Base-by-base conservation (phyloP, 2,888 invertebrate genomes). In the Drosophila austrosaltans region DNA sequence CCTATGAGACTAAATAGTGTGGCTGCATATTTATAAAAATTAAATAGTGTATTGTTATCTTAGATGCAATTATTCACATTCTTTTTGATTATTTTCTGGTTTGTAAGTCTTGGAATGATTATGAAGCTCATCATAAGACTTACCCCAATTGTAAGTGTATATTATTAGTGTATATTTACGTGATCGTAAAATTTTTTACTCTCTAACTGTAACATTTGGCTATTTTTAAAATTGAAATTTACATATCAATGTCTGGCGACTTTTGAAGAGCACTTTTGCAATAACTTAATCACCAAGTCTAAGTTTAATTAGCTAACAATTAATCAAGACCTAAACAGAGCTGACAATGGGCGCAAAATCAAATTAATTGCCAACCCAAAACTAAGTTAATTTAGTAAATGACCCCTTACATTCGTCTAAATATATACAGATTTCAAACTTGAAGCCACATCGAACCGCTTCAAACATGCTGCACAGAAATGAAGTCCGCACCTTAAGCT, bases 211-310 rank as follows among this genome's bases (percentile, higher is more conserved):
- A 63, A 16, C 48, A 22, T 61, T 67, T 56, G 63, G 54, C 58
- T 61, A 72, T 78, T 69, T 28, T 53, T 70, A 69, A 79, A 65
- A 63, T 71, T 12, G 56, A 70, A 80, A 81, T 84, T 84, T 77
- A 67, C 85, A 84, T 87, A 75, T 84, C 78, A 79, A 80, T 77
- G 82, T 63, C 48, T 48, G 22, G 22, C 48, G 60, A 42, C 25
- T 71, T 48, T 53, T 58, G 53, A 60, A 44, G 67, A 53, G 61
- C 69, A 60, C 70, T 59, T 53, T 59, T 61, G 25, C 75, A 65
- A 68, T 87, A 79, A 81, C 79, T 81, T 85, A 85, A 85, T 79
- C 82, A 71, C 82, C 44, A 54, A 58, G 65, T 81, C 64, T 74
- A 70, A 71, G 66, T 69, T 78, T 79, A 85, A 86, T 79, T 72